Evolutionary conservation across 2,888 invertebrate genomes (phyloP), one percentile per base, ranked within the genome.

Genomic region (Hylaea fasciaria): DNA sequence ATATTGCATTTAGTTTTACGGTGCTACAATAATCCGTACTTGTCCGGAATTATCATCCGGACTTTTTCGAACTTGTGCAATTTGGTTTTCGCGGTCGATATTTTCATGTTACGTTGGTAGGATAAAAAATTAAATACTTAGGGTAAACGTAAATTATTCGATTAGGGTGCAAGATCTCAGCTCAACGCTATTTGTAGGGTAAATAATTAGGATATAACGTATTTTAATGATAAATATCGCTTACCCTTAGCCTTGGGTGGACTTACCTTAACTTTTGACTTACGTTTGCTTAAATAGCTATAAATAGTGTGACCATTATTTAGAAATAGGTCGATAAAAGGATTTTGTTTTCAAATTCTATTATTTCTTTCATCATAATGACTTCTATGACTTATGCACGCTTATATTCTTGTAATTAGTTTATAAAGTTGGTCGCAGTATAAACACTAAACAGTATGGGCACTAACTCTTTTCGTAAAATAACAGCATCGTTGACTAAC

Each of bases 181-280:
- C 92, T 91, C 92, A 92, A 92, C 81, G 88, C 89, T 91, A 91
- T 62, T 72, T 78, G 78, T 89, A 89, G 88, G 86, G 78, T 88
- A 85, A 40, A 77, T 64, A 69, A 74, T 63, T 87, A 86, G 83
- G 72, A 74, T 86, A 85, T 32, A 86, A 77, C 74, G 70, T 74
- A 78, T 77, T 61, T 65, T 89, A 89, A 83, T 78, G 76, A 76
- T 89, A 85, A 88, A 14, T 80, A 79, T 86, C 85, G 88, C 89
- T 89, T 88, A 82, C 82, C 83, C 84, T 83, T 73, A 68, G 66
- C 84, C 85, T 86, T 85, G 85, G 89, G 87, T 84, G 77, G 70
- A 49, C 66, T 60, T 57, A 69, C 63, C 66, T 65, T 69, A 69
- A 65, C 71, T 72, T 68, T 66, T 72, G 70, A 72, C 62, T 60